Evolutionary conservation across 2,888 invertebrate genomes (phyloP).

Genomic region (Nephrocerus scutellatus): DNA sequence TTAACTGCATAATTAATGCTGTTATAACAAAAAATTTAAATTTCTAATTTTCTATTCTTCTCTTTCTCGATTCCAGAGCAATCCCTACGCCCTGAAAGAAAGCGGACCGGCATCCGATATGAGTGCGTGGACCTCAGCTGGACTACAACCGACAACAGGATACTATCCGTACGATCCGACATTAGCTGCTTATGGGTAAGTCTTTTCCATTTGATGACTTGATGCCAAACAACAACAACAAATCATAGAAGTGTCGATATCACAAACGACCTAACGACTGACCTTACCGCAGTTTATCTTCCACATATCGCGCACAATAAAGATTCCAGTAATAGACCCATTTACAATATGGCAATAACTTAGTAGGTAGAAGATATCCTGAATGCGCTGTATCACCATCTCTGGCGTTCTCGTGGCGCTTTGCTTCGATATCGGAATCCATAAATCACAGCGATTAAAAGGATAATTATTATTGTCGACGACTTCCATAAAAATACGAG

Average conservation of each 20-base stretch:
- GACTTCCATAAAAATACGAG: no score
- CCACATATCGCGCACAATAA: no score
- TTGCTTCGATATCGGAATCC: no score
- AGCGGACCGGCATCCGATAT: slow-evolving; percentile 77
- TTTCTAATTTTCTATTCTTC: slow-evolving; percentile 1
- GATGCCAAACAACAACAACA: background rate
- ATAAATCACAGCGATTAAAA: slow-evolving; percentile 29
- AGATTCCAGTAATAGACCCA: slow-evolving; percentile 18
- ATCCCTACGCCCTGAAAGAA: slow-evolving; percentile 83
- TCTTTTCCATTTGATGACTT: slow-evolving; percentile 30
- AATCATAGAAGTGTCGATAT: no score
- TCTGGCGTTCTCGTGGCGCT: no score
- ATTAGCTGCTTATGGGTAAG: slow-evolving; percentile 89
- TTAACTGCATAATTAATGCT: no score
- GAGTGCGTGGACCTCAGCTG: slow-evolving; percentile 87
- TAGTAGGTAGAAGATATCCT: no score
- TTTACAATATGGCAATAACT: no score
- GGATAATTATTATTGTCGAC: slow-evolving; percentile 28
- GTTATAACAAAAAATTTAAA: no score
- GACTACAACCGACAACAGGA: slow-evolving; percentile 81
- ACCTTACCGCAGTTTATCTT: no score
- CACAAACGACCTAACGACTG: no score
- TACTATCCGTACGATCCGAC: slow-evolving; percentile 92
- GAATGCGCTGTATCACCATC: no score
- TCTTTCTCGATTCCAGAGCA: slow-evolving; percentile 62